Evolutionary conservation across 2,797 vertebrate genomes (phyloP).

Genomic region (Bufotes viridis): DNA sequence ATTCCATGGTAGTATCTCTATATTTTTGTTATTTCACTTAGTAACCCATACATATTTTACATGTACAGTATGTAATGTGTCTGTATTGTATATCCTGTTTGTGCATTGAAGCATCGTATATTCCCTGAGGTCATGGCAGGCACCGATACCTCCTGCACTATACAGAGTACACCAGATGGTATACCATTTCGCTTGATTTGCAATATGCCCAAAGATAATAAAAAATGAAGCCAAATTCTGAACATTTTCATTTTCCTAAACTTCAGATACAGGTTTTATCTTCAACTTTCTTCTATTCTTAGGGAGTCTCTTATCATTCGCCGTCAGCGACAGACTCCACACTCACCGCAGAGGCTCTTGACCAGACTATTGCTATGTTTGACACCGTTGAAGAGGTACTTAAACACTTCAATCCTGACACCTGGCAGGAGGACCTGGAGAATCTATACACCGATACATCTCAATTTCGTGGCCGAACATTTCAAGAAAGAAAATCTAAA

Average conservation of each 20-base stretch:
- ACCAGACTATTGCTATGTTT: constrained; percentile 86
- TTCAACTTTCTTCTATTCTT: constrained; percentile 70
- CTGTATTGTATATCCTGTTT: background rate
- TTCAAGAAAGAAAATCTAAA: constrained; percentile 87
- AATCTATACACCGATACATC: constrained; percentile 85
- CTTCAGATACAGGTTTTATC: background rate
- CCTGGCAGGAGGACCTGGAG: constrained; percentile 93
- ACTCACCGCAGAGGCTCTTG: constrained; percentile 83
- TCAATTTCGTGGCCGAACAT: constrained; percentile 85
- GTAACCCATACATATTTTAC: background rate
- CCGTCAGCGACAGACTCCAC: constrained; percentile 80
- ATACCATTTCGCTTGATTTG: background rate
- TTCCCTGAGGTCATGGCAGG: background rate
- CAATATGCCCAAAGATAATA: background rate
- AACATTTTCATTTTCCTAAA: background rate
- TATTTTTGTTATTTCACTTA: no score
- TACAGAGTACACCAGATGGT: background rate
- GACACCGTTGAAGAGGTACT: constrained; percentile 92
- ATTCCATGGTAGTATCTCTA: no score
- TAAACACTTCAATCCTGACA: constrained; percentile 86
- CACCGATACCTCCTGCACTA: background rate
- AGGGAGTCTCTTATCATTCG: constrained; percentile 77
- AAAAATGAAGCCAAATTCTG: background rate
- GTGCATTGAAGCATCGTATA: background rate
- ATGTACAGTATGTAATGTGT: background rate